A percentile compares a stretch with the other conserved stretches of the same genome.
Conservation (phyloP, 2,888 invertebrate genomes). For the Theretra japonica region DNA sequence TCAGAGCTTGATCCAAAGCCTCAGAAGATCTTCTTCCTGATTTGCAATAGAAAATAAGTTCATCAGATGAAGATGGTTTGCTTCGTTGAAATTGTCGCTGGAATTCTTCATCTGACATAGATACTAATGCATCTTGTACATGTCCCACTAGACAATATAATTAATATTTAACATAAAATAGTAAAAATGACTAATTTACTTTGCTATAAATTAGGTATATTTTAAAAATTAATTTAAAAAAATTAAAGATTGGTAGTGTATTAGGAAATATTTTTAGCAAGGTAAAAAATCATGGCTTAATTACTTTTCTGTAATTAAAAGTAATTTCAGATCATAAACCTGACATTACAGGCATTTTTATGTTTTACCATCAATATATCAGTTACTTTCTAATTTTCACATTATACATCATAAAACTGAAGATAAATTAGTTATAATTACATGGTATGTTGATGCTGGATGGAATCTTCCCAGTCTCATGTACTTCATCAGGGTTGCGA, state of each 20-base stretch:
- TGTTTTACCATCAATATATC: no score
- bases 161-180: neutral
- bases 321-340: no score
- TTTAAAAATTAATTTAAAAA: slow-evolving; percentile 39
- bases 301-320: no score
- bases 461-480: slow-evolving; percentile 88
- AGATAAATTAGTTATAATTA: slow-evolving; percentile 59
- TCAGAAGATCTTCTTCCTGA: slow-evolving; percentile 70
- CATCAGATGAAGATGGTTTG: slow-evolving; percentile 70
- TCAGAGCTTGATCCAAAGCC: slow-evolving; percentile 72
- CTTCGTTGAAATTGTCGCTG: slow-evolving; percentile 61
- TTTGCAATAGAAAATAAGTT: slow-evolving; percentile 76
- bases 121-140: slow-evolving; percentile 61
- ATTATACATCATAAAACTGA: neutral
- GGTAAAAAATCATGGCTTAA: no score
- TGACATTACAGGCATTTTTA: no score
- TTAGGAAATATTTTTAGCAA: no score
- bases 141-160: slow-evolving; percentile 55
- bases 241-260: neutral
- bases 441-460: slow-evolving; percentile 91
- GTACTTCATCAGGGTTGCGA: slow-evolving; percentile 88
- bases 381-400: neutral
- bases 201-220: no score
- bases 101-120: slow-evolving; percentile 75
- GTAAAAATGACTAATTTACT: no score